Percentiles rank a stretch among this genome's conserved stretches.
These are phyloP conservation scores for Idaea dimidiata DNA, from an alignment of 2,888 invertebrate species.

Conservation along the genomic window DNA sequence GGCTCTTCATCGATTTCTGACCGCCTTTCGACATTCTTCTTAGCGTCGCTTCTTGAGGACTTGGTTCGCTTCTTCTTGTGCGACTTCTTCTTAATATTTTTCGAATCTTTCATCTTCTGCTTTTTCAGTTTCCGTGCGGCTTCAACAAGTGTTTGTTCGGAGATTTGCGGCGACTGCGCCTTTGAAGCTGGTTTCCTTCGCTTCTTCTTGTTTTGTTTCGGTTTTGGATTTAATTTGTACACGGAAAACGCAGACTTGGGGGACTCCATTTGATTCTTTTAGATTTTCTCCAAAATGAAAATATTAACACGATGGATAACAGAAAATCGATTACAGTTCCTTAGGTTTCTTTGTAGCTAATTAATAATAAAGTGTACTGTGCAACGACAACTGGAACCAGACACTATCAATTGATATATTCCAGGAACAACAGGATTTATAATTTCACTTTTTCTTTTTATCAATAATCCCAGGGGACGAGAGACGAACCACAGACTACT, in stretches of 20 bases:
- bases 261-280: conserved; percentile 45
- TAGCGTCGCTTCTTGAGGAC: conserved; percentile 22
- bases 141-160: conserved; percentile 41
- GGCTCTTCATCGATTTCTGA: conserved; percentile 43
- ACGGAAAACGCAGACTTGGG: conserved; percentile 68
- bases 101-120: conserved; percentile 46
- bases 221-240: conserved; percentile 54
- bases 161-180: conserved; percentile 27
- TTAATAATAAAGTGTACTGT: neutral
- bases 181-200: conserved; percentile 37
- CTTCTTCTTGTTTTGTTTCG: conserved; percentile 42
- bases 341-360: neutral
- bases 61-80: conserved; percentile 55
- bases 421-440: too few relatives aligned
- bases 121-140: conserved; percentile 47
- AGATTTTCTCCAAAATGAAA: neutral
- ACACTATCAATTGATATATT: too few relatives aligned
- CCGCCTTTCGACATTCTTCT: conserved; percentile 18
- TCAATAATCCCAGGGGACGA: too few relatives aligned
- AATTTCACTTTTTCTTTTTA: too few relatives aligned
- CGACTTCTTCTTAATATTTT: conserved; percentile 52
- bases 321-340: neutral
- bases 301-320: neutral
- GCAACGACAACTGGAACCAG: neutral
- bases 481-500: too few relatives aligned